Percentiles rank a stretch among this genome's conserved stretches.
These are phyloP conservation scores for Hydroisotoma schaefferi DNA, from an alignment of 2,888 invertebrate genomes.

Conservation along the genomic window DNA sequence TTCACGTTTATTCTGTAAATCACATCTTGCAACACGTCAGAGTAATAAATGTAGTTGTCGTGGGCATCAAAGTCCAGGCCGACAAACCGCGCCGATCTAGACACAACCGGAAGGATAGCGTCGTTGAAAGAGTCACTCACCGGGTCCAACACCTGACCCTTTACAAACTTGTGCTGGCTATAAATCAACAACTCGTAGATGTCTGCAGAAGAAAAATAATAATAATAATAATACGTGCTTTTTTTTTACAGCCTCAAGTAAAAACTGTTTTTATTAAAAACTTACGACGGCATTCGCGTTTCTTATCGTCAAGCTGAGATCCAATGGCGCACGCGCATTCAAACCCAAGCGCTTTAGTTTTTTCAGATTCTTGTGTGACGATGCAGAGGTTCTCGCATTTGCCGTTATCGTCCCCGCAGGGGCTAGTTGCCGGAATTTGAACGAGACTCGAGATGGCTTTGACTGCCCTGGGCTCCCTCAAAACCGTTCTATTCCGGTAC, in stretches of 20 bases:
- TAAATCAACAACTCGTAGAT: constrained; percentile 90
- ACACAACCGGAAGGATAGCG: constrained; percentile 90
- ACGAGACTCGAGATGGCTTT: constrained; percentile 75
- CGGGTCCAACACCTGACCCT: constrained; percentile 84
- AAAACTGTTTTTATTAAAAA: neutral
- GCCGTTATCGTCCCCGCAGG: constrained; percentile 81
- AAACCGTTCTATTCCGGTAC: constrained; percentile 72
- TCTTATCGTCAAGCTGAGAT: constrained; percentile 59
- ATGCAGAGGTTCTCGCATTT: constrained; percentile 93
- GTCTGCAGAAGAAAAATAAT: constrained; percentile 51
- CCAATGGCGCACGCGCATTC: constrained; percentile 90
- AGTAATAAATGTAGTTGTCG: constrained; percentile 91
- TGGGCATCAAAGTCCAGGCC: constrained; percentile 90
- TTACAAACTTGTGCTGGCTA: constrained; percentile 91
- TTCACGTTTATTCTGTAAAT: constrained; percentile 64
- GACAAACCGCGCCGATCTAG: constrained; percentile 85
- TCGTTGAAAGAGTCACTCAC: constrained; percentile 68
- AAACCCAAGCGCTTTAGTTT: constrained; percentile 62
- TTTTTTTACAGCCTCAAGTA: no score
- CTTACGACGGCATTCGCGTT: constrained; percentile 20
- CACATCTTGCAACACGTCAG: constrained; percentile 89
- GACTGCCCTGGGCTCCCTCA: constrained; percentile 74
- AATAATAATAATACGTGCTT: neutral
- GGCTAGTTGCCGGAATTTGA: constrained; percentile 64
- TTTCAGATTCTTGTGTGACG: constrained; percentile 60